Conservation (phyloP, 2,888 invertebrate species). For the Halictus ligatus region DNA sequence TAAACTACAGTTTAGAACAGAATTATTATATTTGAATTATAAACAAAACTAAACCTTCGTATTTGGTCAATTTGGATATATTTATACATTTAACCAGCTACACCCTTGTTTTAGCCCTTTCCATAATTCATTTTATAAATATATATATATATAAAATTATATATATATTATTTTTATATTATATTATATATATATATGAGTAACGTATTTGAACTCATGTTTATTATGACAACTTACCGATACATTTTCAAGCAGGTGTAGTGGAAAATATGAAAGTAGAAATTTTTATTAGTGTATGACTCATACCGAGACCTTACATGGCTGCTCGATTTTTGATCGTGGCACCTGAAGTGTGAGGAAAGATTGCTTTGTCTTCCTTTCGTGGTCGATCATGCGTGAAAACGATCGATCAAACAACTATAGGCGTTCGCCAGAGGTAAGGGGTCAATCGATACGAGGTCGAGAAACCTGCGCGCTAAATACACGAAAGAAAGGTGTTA, state of each 20-base stretch:
- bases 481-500: background rate
- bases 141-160: too few relatives aligned
- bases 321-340: constrained; percentile 10
- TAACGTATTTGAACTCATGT: background rate
- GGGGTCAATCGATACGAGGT: constrained; percentile 5
- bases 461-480: background rate
- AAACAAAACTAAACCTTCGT: too few relatives aligned
- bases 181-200: too few relatives aligned
- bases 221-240: background rate
- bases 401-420: constrained; percentile 4
- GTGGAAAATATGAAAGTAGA: background rate
- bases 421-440: background rate
- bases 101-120: background rate
- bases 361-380: constrained; percentile 7
- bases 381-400: background rate
- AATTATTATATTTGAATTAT: too few relatives aligned
- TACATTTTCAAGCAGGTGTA: background rate
- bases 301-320: background rate
- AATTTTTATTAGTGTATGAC: background rate
- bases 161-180: too few relatives aligned
- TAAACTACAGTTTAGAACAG: too few relatives aligned
- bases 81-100: too few relatives aligned
- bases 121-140: too few relatives aligned
- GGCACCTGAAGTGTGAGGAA: constrained; percentile 6
- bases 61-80: too few relatives aligned